phyloP scores from a whole-genome alignment of 2,888 invertebrate species.

The Nomada fucata region DNA sequence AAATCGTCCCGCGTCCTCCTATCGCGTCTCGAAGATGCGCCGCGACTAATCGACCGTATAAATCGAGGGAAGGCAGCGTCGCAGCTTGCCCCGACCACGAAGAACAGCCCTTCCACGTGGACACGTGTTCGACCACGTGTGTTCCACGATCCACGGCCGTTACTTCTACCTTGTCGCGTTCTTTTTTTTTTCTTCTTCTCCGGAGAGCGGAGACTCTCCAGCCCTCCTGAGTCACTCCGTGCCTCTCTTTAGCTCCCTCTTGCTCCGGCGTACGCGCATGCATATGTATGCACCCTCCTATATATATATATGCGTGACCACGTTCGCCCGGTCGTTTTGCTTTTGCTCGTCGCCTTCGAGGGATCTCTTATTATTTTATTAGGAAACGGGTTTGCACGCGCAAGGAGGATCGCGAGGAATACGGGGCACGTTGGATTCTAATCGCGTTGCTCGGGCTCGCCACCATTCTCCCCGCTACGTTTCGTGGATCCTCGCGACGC shows the following conservation, averaged over 20 bases:
- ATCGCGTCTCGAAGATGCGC: constrained; percentile 34
- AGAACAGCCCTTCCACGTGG: constrained; percentile 54
- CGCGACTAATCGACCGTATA: constrained; percentile 57
- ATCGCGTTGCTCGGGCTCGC: constrained; percentile 26
- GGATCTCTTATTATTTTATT: constrained; percentile 78
- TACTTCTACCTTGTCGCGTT: constrained; percentile 65
- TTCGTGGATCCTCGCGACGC: constrained; percentile 15
- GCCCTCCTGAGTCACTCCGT: constrained; percentile 49
- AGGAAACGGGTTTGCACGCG: constrained; percentile 75
- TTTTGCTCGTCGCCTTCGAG: constrained; percentile 34
- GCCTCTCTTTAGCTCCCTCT: constrained; percentile 35
- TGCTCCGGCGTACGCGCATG: constrained; percentile 7
- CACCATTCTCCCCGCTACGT: constrained; percentile 18
- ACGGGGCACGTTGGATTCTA: constrained; percentile 50
- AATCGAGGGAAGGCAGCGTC: constrained; percentile 48
- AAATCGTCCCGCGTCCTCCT: constrained; percentile 2
- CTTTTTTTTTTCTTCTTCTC: constrained; percentile 60
- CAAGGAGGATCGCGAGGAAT: constrained; percentile 61
- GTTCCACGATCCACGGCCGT: constrained; percentile 66
- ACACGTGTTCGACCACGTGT: constrained; percentile 81
- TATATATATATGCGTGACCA: constrained; percentile 32
- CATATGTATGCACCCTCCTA: constrained; percentile 19
- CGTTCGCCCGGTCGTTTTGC: constrained; percentile 50
- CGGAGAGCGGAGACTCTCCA: constrained; percentile 1
- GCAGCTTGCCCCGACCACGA: constrained; percentile 11